Conservation (phyloP, 2,888 invertebrate species). For the Cantharis lateralis region DNA sequence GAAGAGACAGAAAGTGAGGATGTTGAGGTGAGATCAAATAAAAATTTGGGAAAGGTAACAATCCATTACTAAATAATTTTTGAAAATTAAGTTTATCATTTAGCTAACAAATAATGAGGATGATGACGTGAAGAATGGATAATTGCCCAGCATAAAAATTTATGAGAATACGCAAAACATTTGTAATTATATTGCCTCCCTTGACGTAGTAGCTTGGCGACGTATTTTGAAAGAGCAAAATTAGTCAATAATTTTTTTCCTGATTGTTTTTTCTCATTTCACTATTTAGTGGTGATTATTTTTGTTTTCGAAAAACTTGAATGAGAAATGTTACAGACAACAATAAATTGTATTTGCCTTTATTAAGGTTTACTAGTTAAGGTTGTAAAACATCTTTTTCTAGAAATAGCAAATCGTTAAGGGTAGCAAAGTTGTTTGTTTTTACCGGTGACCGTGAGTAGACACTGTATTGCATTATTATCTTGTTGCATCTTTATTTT, state of each 20-base stretch:
- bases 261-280: not conserved
- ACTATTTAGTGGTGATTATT: not conserved
- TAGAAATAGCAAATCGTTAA: not conserved
- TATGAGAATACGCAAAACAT: not conserved
- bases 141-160: not conserved
- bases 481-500: not conserved
- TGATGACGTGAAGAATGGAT: not conserved
- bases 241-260: not conserved
- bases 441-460: not conserved
- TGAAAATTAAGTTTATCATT: not conserved
- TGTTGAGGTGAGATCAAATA: not conserved
- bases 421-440: not conserved
- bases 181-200: not conserved
- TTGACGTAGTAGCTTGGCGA: not conserved
- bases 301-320: not conserved
- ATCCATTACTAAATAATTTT: not conserved
- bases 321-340: not conserved
- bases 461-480: not conserved
- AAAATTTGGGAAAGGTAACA: not conserved
- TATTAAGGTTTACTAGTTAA: not conserved
- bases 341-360: not conserved
- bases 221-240: not conserved
- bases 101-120: not conserved
- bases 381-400: not conserved
- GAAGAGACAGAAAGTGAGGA: not conserved